Evolutionary conservation across 2,797 vertebrate genomes (phyloP), one percentile per base, ranked within the genome.

Genomic region (Staurois parvus): DNA sequence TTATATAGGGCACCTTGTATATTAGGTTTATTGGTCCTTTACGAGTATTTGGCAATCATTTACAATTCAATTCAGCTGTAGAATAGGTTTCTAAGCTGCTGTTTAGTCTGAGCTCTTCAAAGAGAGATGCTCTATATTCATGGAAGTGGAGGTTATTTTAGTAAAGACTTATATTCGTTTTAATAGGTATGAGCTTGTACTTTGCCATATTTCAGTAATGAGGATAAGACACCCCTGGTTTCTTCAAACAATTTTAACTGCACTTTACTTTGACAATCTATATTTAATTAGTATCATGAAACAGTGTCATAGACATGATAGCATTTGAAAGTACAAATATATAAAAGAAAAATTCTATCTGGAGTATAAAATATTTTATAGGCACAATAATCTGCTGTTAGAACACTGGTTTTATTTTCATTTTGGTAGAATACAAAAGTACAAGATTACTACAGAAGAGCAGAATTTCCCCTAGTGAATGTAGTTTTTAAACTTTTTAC

Each of bases 121-220:
- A 84, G n/a, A 68, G 70, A 75, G 72, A 83, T 67, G 81, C 62
- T 84, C 81, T 84, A 84, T 83, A 84, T 84, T 84, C 81, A 76
- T 84, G 81, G 37, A 84, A 76, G 81, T 70, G 9, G 30, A 76
- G 40, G 74, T 83, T 66, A 82, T 82, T 82, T 72, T 66, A 48
- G 81, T 59, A 66, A 82, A 67, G 81, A 76, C 69, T 76, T 84
- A 68, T 84, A 76, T 76, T 69, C 45, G 59, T 84, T 84, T 84
- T 76, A 84, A 84, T 68, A 84, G 81, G 52, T 59, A 76, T 34
- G 42, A 84, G 73, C 64, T 66, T 56, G 42, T 76, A 76, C 81
- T 84, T 68, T 70, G 45, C 59, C 42, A 76, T 64, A 84, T 84
- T 76, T 76, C 73, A 69, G 73, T 84, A 84, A 84, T 84, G 81